Base-by-base conservation (phyloP, 2,113 vertebrate genomes). In the Leptobrachium ailaonicum region DNA sequence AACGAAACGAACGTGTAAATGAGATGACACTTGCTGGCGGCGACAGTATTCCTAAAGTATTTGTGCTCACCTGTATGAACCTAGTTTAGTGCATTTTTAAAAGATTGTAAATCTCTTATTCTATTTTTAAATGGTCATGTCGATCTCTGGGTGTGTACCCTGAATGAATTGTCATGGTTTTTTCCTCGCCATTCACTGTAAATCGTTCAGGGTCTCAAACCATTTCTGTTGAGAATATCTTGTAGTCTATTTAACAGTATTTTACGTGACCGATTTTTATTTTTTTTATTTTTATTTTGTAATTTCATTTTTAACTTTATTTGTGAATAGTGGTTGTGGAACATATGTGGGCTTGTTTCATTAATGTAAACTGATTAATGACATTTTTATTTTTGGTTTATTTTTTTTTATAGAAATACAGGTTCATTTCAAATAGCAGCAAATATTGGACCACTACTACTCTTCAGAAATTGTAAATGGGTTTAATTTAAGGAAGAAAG, bases 241-340 rank as follows among this genome's bases (percentile, higher is more conserved):
- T 92, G 88, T 94, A 94, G 91, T 95, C 94, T 95, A 91, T 96
- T 95, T 95, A 94, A 95, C 95, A 98, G 97, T 98, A 96, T 98
- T 98, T 98, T 14, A 14, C 93, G 92, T 94, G 89, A 88, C 86
- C 50, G n/a, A n/a, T 68, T n/a, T 41, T 45, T 60, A 58, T 66
- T 73, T 44, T 40, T 66, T 58, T 71, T 32, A 4, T 0, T 60
- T 13, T 90, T 93, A 91, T 90, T 95, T 89, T 96, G 92, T 95
- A 40, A 95, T 95, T 96, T 94, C 92, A 89, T 94, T 94, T 67
- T 94, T 94, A 94, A 95, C 91, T 95, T 94, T 95, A 95, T 94
- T 94, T 94, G 95, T 97, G 93, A 96, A 96, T 92, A 93, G 93
- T 96, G 94, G 89, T 89, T 92, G 95, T 96, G 95, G 94, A 95